Evolutionary conservation across 2,888 invertebrate genomes (phyloP).

Genomic region (Bellardia pandia): DNA sequence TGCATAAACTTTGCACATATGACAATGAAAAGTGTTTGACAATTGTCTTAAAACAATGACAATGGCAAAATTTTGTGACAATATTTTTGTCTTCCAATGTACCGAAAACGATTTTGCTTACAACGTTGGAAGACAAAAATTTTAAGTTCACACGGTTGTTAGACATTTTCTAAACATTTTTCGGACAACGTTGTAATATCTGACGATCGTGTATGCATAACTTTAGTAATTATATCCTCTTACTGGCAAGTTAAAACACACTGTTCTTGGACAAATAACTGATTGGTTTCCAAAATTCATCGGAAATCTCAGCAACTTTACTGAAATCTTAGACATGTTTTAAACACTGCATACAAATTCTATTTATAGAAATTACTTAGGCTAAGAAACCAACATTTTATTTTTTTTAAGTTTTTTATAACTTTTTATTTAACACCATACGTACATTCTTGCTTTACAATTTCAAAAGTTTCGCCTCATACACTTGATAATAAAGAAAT

Average conservation of each 20-base stretch:
- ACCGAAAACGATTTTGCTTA: too few species aligned
- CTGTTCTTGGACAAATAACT: not conserved
- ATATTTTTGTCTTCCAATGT: too few species aligned
- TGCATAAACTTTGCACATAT: too few species aligned
- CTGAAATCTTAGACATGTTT: not conserved
- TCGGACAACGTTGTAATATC: too few species aligned
- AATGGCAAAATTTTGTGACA: too few species aligned
- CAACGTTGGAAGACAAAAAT: too few species aligned
- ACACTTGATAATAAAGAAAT: slow-evolving; percentile 26
- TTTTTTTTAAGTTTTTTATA: slow-evolving; percentile 19
- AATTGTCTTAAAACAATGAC: too few species aligned
- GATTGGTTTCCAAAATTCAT: not conserved
- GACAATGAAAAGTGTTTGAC: too few species aligned
- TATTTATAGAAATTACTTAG: not conserved
- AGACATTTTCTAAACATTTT: too few species aligned
- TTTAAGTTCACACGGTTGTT: too few species aligned
- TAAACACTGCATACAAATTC: not conserved
- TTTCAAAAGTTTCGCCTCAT: slow-evolving; percentile 46
- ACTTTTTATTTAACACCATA: slow-evolving; percentile 30
- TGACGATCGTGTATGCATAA: too few species aligned
- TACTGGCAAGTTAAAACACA: not conserved
- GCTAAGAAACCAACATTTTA: slow-evolving; percentile 31
- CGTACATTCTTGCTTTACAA: not conserved
- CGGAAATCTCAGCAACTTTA: not conserved
- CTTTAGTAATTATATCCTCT: not conserved